Percentiles rank a stretch among this genome's conserved stretches.
These are phyloP conservation scores for Morpho deidamia DNA, from an alignment of 2,888 invertebrate genomes.

Conservation along the genomic window DNA sequence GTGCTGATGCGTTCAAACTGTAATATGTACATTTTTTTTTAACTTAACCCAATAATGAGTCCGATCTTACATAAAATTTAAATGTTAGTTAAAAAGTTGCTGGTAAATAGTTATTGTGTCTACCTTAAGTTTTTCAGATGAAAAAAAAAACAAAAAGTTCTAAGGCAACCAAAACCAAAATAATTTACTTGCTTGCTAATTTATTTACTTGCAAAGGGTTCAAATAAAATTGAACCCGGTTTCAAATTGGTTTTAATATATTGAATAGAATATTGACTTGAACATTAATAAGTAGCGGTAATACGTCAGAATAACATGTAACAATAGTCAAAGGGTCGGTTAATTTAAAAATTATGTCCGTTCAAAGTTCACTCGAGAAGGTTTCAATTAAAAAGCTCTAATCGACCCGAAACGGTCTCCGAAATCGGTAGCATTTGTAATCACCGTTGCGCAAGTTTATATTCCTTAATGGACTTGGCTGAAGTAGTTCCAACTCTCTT, in stretches of 20 bases:
- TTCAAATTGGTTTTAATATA: no score
- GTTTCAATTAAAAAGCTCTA: conserved; percentile 66
- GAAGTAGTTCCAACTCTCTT: conserved; percentile 76
- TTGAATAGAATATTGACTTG: neutral
- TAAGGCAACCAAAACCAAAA: no score
- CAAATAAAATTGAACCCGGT: no score
- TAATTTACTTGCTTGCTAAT: no score
- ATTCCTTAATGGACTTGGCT: conserved; percentile 74
- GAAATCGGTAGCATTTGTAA: conserved; percentile 71
- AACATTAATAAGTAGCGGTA: neutral
- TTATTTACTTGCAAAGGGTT: no score
- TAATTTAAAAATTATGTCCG: conserved; percentile 29
- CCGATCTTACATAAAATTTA: no score
- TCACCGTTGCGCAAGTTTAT: conserved; percentile 68
- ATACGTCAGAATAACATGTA: neutral
- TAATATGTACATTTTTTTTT: no score
- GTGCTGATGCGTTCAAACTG: no score
- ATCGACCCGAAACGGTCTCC: conserved; percentile 64
- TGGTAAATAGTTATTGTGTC: neutral
- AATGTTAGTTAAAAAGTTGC: no score
- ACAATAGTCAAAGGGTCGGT: conserved; percentile 8
- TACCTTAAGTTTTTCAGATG: no score
- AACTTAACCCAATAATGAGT: no score
- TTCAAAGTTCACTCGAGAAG: conserved; percentile 45
- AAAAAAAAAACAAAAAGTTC: no score